Conservation (phyloP, 2,797 vertebrate genomes). For the Mus spretus region DNA sequence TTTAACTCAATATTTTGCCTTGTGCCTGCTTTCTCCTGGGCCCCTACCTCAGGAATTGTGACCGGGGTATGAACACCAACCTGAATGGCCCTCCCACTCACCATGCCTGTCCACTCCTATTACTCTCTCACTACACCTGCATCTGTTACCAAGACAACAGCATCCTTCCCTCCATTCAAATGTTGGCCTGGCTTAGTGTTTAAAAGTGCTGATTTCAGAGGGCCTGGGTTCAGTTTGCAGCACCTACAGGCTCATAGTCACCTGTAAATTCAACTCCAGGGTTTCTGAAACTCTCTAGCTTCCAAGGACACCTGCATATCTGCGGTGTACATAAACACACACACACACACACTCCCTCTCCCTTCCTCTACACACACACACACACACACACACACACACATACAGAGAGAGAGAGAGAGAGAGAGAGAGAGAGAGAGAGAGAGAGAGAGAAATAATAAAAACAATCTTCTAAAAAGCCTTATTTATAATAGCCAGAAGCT, state of each 20-base stretch:
- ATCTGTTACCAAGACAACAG: not conserved
- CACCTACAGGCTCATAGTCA: not conserved
- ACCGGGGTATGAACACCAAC: not conserved
- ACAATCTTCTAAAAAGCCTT: not conserved
- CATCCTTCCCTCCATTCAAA: not conserved
- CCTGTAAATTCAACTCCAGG: not conserved
- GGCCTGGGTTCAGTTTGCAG: not conserved
- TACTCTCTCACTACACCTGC: not conserved
- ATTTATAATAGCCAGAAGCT: no score
- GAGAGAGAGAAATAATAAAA: not conserved
- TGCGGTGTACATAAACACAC: not conserved
- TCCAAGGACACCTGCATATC: not conserved
- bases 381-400: not conserved
- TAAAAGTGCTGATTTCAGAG: not conserved
- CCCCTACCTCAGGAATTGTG: not conserved
- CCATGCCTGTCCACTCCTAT: not conserved
- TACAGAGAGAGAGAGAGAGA: no score
- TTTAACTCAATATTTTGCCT: not conserved
- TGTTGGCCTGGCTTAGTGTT: not conserved
- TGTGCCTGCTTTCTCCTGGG: not conserved
- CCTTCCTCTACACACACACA: no score
- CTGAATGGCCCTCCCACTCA: not conserved
- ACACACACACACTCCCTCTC: no score
- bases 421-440: no score
- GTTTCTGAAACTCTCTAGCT: not conserved